These are phyloP conservation scores for Sphaeridia pumilis DNA, from an alignment of 2,888 invertebrate genomes.

Conservation along the genomic window DNA sequence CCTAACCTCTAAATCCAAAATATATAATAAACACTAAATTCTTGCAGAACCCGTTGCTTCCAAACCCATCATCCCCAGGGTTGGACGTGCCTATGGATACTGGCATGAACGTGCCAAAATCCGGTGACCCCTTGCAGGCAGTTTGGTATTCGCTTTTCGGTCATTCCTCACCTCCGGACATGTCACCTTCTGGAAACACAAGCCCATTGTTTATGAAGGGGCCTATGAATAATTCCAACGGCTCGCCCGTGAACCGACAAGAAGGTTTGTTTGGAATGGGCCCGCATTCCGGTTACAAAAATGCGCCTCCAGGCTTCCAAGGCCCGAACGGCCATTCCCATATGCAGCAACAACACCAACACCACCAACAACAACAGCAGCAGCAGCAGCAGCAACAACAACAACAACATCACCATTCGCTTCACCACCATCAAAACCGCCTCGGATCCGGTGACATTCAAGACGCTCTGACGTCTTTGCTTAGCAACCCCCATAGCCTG, in stretches of 20 bases:
- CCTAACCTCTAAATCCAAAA: background rate
- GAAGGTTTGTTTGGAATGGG: conserved; percentile 28
- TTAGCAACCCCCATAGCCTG: conserved; percentile 39
- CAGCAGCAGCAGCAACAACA: conserved; percentile 4
- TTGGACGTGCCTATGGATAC: conserved; percentile 36
- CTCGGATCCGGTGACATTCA: conserved; percentile 37
- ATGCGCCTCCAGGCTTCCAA: conserved; percentile 30
- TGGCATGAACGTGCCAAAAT: conserved; percentile 32
- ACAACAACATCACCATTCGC: conserved; percentile 17
- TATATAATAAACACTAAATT: no score
- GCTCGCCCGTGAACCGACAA: conserved; percentile 28
- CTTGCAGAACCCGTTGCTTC: conserved; percentile 38
- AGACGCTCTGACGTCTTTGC: conserved; percentile 38
- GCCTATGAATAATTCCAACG: conserved; percentile 27
- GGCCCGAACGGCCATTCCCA: conserved; percentile 27
- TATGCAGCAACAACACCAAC: conserved; percentile 15
- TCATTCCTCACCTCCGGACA: conserved; percentile 34
- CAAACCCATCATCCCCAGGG: conserved; percentile 37
- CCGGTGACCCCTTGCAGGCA: conserved; percentile 32
- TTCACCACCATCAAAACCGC: conserved; percentile 18
- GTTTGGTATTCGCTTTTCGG: conserved; percentile 36
- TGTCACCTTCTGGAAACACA: conserved; percentile 31
- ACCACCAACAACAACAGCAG: conserved; percentile 17
- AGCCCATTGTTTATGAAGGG: conserved; percentile 36
- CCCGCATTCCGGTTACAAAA: conserved; percentile 16